Conservation (phyloP, 2,797 vertebrate species). For the Orientallactaga sibirica region DNA sequence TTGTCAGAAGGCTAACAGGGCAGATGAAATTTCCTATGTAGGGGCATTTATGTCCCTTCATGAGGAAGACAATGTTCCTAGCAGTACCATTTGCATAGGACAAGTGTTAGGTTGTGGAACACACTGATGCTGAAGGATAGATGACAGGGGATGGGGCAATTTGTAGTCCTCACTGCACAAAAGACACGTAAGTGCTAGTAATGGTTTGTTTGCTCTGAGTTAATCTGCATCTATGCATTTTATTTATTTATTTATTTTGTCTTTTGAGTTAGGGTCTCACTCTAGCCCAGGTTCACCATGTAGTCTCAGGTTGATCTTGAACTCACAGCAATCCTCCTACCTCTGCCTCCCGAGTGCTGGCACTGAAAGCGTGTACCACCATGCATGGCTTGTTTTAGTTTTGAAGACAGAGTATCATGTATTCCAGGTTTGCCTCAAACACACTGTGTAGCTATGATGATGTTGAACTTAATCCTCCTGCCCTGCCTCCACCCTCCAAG, state of each 20-base stretch:
- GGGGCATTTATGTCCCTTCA: not conserved
- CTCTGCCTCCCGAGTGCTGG: too few species aligned
- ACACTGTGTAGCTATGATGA: too few species aligned
- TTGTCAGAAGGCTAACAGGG: not conserved
- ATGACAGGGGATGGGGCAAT: too few species aligned
- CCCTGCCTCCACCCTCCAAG: too few species aligned
- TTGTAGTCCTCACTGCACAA: too few species aligned
- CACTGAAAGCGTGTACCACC: too few species aligned
- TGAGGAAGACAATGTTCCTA: not conserved
- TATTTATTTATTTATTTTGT: not conserved
- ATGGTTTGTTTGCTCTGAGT: not conserved
- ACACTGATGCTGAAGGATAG: not conserved
- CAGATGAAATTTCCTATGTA: not conserved
- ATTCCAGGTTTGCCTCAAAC: too few species aligned
- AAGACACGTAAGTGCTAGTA: not conserved
- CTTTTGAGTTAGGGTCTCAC: not conserved
- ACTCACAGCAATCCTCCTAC: not conserved
- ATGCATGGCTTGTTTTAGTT: too few species aligned
- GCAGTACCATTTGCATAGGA: not conserved
- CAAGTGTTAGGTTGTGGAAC: not conserved
- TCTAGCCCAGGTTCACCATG: not conserved
- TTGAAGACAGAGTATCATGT: too few species aligned
- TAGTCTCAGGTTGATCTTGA: not conserved
- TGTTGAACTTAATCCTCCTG: too few species aligned
- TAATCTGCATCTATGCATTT: not conserved